Conservation (phyloP, 2,888 invertebrate genomes). For the Callinectes sapidus region DNA sequence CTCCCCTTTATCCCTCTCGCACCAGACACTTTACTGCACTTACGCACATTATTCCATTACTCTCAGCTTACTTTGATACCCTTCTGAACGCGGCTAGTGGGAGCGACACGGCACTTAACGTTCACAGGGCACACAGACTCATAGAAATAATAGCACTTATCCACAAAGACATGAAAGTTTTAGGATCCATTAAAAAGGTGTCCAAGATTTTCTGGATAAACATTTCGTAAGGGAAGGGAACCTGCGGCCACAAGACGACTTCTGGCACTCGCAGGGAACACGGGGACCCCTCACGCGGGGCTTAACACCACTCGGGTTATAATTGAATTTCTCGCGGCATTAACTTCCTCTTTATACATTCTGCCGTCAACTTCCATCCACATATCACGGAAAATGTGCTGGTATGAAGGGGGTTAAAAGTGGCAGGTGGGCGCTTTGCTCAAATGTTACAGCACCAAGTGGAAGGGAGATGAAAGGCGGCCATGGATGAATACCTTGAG, state of each 20-base stretch:
- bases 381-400: conserved; percentile 26
- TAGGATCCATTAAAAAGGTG: conserved; percentile 29
- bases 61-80: conserved; percentile 37
- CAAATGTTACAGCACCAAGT: neutral
- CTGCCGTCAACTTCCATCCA: conserved; percentile 34
- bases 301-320: conserved; percentile 42
- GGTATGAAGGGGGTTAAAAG: conserved; percentile 35
- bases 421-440: neutral
- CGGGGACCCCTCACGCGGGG: conserved; percentile 11
- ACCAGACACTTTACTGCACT: conserved; percentile 36
- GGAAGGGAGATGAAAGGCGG: conserved; percentile 46
- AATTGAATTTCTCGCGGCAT: conserved; percentile 55
- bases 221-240: neutral
- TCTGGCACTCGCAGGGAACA: conserved; percentile 3
- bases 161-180: conserved; percentile 36
- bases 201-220: conserved; percentile 34
- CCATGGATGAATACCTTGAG: conserved; percentile 43
- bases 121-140: conserved; percentile 30
- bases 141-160: conserved; percentile 31
- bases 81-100: conserved; percentile 6
- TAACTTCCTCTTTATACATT: conserved; percentile 51
- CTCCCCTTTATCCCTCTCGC: conserved; percentile 27
- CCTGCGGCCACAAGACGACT: conserved; percentile 22
- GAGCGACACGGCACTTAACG: conserved; percentile 15
- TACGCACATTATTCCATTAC: conserved; percentile 37